Evolutionary conservation across 2,888 invertebrate genomes (phyloP), one percentile per base, ranked within the genome.

Genomic region (Harmothoe impar): DNA sequence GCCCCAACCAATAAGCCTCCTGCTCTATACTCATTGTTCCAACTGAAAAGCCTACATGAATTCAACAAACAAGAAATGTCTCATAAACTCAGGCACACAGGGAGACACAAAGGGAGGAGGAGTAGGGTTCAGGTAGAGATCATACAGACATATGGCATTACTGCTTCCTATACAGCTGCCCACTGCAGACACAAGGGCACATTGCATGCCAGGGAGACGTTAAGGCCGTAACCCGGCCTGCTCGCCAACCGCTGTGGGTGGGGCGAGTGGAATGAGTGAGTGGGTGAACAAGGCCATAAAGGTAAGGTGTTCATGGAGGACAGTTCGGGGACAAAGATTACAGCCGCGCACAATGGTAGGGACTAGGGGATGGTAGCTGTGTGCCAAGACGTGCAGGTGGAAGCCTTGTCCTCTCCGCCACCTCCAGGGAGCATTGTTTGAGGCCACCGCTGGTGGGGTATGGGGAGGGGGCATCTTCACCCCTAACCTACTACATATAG

Each of bases 341-440:
- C 31, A 15, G 25, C 29, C 72, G 29, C n/a, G 25, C 72, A 72
- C 72, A 72, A 72, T 29, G 29, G 29, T 3, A n/a, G 62, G 15
- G 23, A 62, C 62, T n/a, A n/a, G 10, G 15, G 29, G 0, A 29
- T 15, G 72, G 29, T 29, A 25, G 25, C 72, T 3, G 5, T 25
- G 72, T 72, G 72, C 72, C 72, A 72, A 72, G 31, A 72, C 31
- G 72, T 29, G 72, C 72, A 72, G 72, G 72, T 72, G 72, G 25
- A 72, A 29, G 20, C n/a, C 72, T 72, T 25, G n/a, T 29, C 72
- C 12, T 72, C 62, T 20, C 23, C 20, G 3, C 62, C 23, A 62
- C 62, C 5, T 62, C 3, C 62, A 62, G 25, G 20, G 62, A 62
- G 3, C 62, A 62, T 62, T 62, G 62, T 62, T 15, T 62, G 62